These are phyloP conservation scores for Drosophila histrio DNA, from an alignment of 2,888 invertebrate genomes.

Conservation along the genomic window DNA sequence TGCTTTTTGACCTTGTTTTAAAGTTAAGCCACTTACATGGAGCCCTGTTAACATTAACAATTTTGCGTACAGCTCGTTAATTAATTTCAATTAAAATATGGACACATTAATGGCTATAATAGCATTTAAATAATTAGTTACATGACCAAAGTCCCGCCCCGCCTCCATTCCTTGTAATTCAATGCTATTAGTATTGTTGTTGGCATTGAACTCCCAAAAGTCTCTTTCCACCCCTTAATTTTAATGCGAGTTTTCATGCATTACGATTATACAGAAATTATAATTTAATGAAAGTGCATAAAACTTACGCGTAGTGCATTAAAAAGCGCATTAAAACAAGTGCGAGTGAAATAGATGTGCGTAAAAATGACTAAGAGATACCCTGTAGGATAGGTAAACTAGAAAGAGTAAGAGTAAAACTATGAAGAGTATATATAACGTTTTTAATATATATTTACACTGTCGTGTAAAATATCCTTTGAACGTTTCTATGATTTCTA, in stretches of 20 bases:
- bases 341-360: neutral
- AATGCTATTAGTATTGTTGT: constrained; percentile 31
- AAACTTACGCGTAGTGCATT: constrained; percentile 51
- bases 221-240: neutral
- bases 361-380: neutral
- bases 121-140: constrained; percentile 74
- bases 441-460: too few relatives aligned
- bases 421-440: too few relatives aligned
- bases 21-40: constrained; percentile 10
- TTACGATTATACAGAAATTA: constrained; percentile 30
- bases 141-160: constrained; percentile 22
- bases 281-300: constrained; percentile 56
- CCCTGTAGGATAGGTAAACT: neutral
- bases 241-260: constrained; percentile 6
- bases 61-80: constrained; percentile 51
- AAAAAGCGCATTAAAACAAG: constrained; percentile 34
- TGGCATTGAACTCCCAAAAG: neutral
- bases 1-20: constrained; percentile 1
- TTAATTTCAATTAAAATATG: constrained; percentile 68
- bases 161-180: constrained; percentile 6
- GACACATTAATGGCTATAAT: constrained; percentile 55
- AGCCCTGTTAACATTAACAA: constrained; percentile 38
- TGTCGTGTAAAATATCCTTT: too few relatives aligned
- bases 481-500: too few relatives aligned
- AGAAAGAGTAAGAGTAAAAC: neutral